Conservation (phyloP, 2,113 vertebrate species). For the Clarias magur region DNA sequence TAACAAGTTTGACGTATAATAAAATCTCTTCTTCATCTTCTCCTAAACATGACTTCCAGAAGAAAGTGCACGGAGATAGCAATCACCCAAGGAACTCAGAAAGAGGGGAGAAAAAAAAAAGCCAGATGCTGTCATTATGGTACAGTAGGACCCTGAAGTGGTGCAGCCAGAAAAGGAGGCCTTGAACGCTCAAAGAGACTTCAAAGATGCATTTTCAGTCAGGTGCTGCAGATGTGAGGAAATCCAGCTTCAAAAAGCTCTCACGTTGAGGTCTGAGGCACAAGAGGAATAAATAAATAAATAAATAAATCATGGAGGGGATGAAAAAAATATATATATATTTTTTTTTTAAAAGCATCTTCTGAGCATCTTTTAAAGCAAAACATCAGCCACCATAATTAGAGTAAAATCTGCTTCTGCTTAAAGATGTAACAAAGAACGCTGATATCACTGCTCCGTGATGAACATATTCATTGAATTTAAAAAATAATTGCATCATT, state of each 20-base stretch:
- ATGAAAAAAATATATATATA: too few species aligned
- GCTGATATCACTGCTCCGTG: not conserved
- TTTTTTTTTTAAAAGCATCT: too few species aligned
- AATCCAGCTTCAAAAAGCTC: not conserved
- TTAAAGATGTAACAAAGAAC: not conserved
- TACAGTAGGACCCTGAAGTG: not conserved
- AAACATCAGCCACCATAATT: not conserved
- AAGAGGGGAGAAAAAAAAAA: not conserved
- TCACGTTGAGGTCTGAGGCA: not conserved
- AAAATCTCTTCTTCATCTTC: too few species aligned
- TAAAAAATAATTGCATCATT: not conserved
- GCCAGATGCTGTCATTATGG: not conserved
- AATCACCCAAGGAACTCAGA: not conserved
- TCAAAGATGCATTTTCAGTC: not conserved
- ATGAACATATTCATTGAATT: not conserved
- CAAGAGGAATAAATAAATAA: not conserved
- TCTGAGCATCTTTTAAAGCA: not conserved
- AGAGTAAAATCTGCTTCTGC: not conserved
- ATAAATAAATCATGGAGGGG: not conserved
- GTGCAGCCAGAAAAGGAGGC: not conserved
- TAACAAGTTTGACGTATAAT: not conserved
- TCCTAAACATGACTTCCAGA: not conserved
- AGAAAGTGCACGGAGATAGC: not conserved
- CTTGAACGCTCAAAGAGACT: not conserved
- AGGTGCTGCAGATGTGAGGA: not conserved